Evolutionary conservation across 2,888 invertebrate species (phyloP).

Genomic region (Cistogaster globosa): DNA sequence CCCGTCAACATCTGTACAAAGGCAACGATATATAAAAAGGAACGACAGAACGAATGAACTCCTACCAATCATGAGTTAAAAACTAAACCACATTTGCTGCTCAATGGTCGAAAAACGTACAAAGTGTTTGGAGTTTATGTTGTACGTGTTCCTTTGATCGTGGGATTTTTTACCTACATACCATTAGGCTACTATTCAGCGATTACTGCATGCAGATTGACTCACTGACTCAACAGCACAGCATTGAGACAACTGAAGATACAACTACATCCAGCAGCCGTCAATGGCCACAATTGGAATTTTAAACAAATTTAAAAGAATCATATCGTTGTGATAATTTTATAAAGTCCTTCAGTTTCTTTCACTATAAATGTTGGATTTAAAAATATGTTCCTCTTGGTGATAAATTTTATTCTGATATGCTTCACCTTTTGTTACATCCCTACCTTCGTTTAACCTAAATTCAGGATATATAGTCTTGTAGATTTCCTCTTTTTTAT

Average conservation of each 20-base stretch:
- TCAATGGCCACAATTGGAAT: not conserved
- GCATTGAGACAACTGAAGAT: conserved; percentile 10
- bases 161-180: conserved; percentile 72
- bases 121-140: conserved; percentile 65
- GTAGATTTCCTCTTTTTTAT: too few species aligned
- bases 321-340: not conserved
- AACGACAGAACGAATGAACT: conserved; percentile 25
- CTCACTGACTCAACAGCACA: not conserved
- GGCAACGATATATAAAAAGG: not conserved
- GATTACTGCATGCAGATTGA: conserved; percentile 3
- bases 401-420: too few species aligned
- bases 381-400: too few species aligned
- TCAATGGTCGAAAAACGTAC: conserved; percentile 54
- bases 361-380: too few species aligned
- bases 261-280: conserved; percentile 38
- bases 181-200: conserved; percentile 60
- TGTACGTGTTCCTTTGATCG: conserved; percentile 73
- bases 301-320: conserved; percentile 18
- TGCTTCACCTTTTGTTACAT: too few species aligned
- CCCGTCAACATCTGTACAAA: conserved; percentile 54
- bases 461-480: too few species aligned
- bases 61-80: conserved; percentile 42
- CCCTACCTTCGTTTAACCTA: too few species aligned
- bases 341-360: too few species aligned
- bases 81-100: conserved; percentile 17